Percentiles rank a stretch among this genome's conserved stretches.
Conservation (phyloP, 2,113 vertebrate genomes). For the Merops nubicus region DNA sequence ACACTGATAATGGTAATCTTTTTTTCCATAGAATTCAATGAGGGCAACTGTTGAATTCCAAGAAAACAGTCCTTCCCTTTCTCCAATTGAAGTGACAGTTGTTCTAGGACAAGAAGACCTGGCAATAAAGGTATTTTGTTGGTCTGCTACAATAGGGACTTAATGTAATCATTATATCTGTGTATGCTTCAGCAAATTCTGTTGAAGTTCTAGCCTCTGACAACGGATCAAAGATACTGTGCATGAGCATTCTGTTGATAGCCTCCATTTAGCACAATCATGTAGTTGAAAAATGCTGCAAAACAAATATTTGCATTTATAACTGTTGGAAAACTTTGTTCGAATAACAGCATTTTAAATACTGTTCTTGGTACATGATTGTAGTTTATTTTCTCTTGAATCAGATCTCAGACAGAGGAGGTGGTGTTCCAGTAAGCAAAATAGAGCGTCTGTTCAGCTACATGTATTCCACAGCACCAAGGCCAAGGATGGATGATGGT, state of each 20-base stretch:
- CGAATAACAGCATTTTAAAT: not conserved
- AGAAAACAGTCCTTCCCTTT: conserved; percentile 81
- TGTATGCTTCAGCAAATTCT: not conserved
- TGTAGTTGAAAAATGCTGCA: not conserved
- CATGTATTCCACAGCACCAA: conserved; percentile 95
- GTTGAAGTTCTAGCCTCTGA: not conserved
- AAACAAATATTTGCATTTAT: not conserved
- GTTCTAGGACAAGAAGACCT: conserved; percentile 93
- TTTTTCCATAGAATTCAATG: conserved; percentile 90
- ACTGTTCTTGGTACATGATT: not conserved
- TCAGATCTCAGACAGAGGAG: conserved; percentile 93
- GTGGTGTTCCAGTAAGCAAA: conserved; percentile 92
- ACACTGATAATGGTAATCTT: not conserved
- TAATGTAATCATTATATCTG: not conserved
- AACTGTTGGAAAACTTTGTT: not conserved
- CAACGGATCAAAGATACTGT: not conserved
- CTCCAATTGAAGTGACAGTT: conserved; percentile 88
- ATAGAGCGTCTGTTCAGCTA: conserved; percentile 95
- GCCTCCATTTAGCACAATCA: not conserved
- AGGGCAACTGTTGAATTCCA: conserved; percentile 95
- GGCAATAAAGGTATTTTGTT: conserved; percentile 89
- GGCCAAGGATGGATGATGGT: conserved; percentile 82
- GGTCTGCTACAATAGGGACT: not conserved
- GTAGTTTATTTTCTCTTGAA: not conserved
- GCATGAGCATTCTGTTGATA: not conserved